phyloP scores from a whole-genome alignment of 64 coral and sea anemone species.

The Actinia tenebrosa region DNA sequence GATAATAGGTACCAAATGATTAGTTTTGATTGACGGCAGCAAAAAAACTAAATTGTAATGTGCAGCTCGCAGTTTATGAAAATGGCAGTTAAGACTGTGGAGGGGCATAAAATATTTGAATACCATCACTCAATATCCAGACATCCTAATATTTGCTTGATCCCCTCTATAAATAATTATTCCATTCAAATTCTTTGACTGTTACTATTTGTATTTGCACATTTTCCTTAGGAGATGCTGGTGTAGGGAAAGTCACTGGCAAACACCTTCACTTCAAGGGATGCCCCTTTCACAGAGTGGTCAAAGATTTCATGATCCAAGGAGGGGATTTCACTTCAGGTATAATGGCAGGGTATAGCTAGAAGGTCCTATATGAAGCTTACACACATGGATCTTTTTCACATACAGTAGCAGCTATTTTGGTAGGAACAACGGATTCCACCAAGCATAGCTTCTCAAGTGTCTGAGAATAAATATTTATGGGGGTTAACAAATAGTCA shows the following conservation, averaged over 20 bases:
- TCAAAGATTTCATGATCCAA: constrained; percentile 99
- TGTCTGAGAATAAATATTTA: too few species aligned
- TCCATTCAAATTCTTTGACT: neutral
- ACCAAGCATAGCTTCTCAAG: too few species aligned
- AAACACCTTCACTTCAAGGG: constrained; percentile 93
- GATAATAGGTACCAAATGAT: neutral
- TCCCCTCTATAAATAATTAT: too few species aligned
- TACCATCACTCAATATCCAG: too few species aligned
- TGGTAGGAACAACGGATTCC: too few species aligned
- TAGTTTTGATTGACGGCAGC: neutral
- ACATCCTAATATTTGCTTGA: too few species aligned
- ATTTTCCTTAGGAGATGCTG: constrained; percentile 69
- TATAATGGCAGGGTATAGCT: neutral
- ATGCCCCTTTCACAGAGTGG: constrained; percentile 78
- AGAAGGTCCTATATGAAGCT: neutral
- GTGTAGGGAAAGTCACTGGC: constrained; percentile 75
- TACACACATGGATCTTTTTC: neutral
- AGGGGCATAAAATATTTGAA: too few species aligned
- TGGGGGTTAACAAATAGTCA: too few species aligned
- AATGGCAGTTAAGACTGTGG: too few species aligned
- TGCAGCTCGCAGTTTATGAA: too few species aligned
- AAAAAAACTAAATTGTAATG: too few species aligned
- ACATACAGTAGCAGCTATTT: too few species aligned
- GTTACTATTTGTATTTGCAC: neutral
- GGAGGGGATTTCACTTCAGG: constrained; percentile 98